Conservation (phyloP, 2,888 invertebrate species). For the Zygaena filipendulae region DNA sequence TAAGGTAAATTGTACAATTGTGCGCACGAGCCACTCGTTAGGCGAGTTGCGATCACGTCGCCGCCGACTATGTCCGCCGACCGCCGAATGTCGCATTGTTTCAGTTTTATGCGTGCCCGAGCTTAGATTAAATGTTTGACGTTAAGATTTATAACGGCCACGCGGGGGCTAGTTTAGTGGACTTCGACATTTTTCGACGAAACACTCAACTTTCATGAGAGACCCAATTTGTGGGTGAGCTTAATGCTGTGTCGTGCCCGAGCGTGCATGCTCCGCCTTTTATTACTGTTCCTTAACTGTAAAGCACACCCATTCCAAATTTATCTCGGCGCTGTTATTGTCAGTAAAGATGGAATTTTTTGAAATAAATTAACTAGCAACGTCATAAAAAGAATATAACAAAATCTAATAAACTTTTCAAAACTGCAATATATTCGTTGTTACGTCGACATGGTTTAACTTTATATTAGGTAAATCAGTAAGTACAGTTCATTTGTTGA, state of each 20-base stretch:
- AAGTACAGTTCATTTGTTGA: too few relatives aligned
- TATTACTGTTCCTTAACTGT: constrained; percentile 64
- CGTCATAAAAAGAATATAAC: too few relatives aligned
- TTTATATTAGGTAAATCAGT: too few relatives aligned
- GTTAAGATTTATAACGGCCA: constrained; percentile 55
- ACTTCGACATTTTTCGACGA: constrained; percentile 48
- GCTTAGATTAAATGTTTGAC: constrained; percentile 59
- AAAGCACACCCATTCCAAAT: constrained; percentile 59
- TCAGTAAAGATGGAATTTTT: too few relatives aligned
- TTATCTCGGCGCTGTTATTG: too few relatives aligned
- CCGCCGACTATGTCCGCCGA: constrained; percentile 42
- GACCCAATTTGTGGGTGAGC: constrained; percentile 57
- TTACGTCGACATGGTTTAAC: too few relatives aligned
- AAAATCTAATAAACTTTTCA: too few relatives aligned
- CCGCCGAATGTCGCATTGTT: constrained; percentile 57
- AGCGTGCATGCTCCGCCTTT: constrained; percentile 60
- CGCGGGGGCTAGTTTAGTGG: constrained; percentile 42
- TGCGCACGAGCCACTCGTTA: constrained; percentile 64
- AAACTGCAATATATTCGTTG: too few relatives aligned
- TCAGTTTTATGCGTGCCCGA: constrained; percentile 53
- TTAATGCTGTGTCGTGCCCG: constrained; percentile 55
- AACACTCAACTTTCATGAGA: constrained; percentile 59
- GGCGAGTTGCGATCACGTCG: constrained; percentile 21
- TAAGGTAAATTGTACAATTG: constrained; percentile 65
- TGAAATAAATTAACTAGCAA: too few relatives aligned